Percentiles rank a stretch among this genome's conserved stretches.
Evolutionary conservation across 2,113 vertebrate species (phyloP).

Genomic region (Sprattus sprattus): DNA sequence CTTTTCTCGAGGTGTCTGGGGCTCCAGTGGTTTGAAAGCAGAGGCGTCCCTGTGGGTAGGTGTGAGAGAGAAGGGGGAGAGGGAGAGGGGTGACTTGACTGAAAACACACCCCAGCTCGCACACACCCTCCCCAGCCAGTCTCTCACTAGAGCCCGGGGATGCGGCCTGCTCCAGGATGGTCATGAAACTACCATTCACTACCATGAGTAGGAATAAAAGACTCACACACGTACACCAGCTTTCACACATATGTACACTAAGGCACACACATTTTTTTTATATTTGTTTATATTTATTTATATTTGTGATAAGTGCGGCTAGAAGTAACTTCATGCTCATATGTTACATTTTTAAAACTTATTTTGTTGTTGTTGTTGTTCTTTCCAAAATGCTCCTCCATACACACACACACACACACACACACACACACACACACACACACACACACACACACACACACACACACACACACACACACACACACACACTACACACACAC

Average conservation of each 20-base stretch:
- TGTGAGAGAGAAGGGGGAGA: constrained; percentile 52
- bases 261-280: too few species aligned
- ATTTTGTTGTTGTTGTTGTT: too few species aligned
- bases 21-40: too few species aligned
- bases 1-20: not conserved
- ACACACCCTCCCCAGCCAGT: constrained; percentile 53
- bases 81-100: constrained; percentile 51
- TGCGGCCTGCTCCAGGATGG: not conserved
- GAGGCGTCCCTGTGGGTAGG: not conserved
- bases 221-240: not conserved
- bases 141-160: constrained; percentile 45
- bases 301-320: too few species aligned
- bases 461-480: constrained; percentile 43
- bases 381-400: too few species aligned
- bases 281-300: too few species aligned
- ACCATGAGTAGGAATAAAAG: too few species aligned
- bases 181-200: not conserved
- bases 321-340: too few species aligned
- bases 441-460: too few species aligned
- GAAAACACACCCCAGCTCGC: constrained; percentile 53
- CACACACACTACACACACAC: too few species aligned
- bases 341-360: too few species aligned
- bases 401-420: constrained; percentile 11
- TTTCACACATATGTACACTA: not conserved
- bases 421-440: not conserved